Percentiles rank a stretch among this genome's conserved stretches.
Evolutionary conservation across 2,113 vertebrate genomes (phyloP).

Genomic region (Progne subis): DNA sequence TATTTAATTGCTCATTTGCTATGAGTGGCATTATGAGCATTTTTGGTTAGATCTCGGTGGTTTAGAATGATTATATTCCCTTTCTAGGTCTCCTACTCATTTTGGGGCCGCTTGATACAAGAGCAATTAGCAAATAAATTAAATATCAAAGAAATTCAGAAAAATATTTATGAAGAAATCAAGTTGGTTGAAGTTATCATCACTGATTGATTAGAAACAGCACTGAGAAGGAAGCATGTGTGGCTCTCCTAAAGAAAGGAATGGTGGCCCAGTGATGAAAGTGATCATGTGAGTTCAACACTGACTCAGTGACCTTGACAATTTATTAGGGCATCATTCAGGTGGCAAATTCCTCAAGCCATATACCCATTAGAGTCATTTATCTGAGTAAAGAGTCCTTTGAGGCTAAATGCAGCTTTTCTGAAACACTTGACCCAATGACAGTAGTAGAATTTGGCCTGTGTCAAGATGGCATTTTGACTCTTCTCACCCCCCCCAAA

Average conservation of each 20-base stretch:
- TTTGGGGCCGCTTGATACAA: neutral
- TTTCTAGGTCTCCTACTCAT: neutral
- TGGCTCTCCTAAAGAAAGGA: neutral
- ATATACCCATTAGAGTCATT: rapidly evolving
- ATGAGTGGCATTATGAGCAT: neutral
- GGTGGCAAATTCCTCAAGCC: neutral
- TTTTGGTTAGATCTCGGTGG: neutral
- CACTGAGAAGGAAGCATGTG: neutral
- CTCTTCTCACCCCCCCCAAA: rapidly evolving
- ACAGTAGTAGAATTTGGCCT: neutral
- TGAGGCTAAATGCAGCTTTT: neutral
- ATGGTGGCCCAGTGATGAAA: neutral
- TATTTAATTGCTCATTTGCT: neutral
- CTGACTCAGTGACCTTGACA: neutral
- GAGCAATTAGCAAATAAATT: neutral
- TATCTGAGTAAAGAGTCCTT: neutral
- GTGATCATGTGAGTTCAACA: neutral
- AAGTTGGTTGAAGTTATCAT: neutral
- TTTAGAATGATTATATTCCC: neutral
- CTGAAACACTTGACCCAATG: neutral
- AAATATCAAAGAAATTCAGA: neutral
- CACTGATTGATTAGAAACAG: neutral
- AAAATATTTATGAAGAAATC: neutral
- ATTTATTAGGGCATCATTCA: neutral
- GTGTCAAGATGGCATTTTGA: neutral